Base-by-base conservation (phyloP, 2,888 invertebrate genomes). In the Ophioninae sp. region DNA sequence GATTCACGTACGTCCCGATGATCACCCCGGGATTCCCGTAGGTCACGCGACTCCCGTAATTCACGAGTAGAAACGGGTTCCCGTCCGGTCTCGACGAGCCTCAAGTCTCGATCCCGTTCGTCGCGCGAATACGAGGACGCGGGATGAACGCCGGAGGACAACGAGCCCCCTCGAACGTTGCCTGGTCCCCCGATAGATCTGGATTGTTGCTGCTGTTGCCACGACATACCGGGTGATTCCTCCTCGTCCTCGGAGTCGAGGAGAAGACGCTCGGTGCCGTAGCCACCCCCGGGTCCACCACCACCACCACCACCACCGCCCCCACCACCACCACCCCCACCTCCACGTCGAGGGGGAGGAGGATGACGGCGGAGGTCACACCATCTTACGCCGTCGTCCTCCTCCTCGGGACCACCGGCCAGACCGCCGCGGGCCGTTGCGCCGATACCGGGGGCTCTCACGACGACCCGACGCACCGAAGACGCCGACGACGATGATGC, bases 381-480 rank as follows among this genome's bases (percentile, higher is more conserved):
- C 92, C 92, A 92, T 91, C 89, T 89, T 90, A 88, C 89, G 30
- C 82, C 85, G 76, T 80, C 62, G 81, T 85, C 85, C 85, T 90
- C 91, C 86, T 88, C 90, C 86, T 91, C 91, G 87, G 90, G 89
- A 89, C 89, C 90, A 81, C 89, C 89, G 89, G 94, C 94, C 94
- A 94, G 94, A 94, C 94, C 94, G 94, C 94, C 90, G 85, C 91
- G 91, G 88, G 90, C 88, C 90, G 85, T 83, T 79, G 59, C 68
- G 64, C 82, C 80, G 77, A 77, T 73, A 69, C 68, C 68, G 57
- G 82, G 73, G 56, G 67, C 89, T 90, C 91, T 92, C 92, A 92
- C 91, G 89, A 91, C 89, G 86, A 90, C 88, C 87, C 89, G 88
- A 86, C 86, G 87, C 83, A 86, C 78, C 62, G 56, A 70, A 62